Evolutionary conservation across 2,797 vertebrate species (phyloP).

Genomic region (Ptychobarbus kaznakovi): DNA sequence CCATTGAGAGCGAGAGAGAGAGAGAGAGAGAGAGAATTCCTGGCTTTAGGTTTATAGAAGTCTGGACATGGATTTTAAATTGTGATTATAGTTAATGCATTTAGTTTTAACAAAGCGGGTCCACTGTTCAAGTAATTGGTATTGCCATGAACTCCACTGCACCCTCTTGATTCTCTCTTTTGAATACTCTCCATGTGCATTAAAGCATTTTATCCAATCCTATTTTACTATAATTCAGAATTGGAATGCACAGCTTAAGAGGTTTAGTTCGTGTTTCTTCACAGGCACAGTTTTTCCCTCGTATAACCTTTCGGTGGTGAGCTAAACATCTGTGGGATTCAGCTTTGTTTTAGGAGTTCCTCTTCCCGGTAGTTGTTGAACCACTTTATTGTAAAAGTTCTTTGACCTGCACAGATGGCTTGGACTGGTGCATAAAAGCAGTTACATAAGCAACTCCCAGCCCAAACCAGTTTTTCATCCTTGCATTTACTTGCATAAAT

Average conservation of each 20-base stretch:
- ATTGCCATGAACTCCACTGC: neutral
- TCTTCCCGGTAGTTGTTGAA: slow-evolving; percentile 16
- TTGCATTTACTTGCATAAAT: slow-evolving; percentile 17
- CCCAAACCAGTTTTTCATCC: slow-evolving; percentile 31
- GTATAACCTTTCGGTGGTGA: slow-evolving; percentile 11
- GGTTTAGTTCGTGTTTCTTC: slow-evolving; percentile 32
- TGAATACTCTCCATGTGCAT: slow-evolving; percentile 3
- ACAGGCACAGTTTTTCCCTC: neutral
- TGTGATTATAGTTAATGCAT: neutral
- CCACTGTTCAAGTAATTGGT: neutral
- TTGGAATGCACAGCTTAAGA: slow-evolving; percentile 17
- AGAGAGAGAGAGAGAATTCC: neutral
- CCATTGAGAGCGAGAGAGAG: neutral
- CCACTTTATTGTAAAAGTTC: neutral
- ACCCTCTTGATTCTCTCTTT: neutral
- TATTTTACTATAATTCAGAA: slow-evolving; percentile 11
- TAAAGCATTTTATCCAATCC: slow-evolving; percentile 2
- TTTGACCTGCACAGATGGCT: slow-evolving; percentile 33
- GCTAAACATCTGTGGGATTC: slow-evolving; percentile 31
- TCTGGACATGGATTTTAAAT: neutral
- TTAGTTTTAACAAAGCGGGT: neutral
- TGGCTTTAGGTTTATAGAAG: neutral
- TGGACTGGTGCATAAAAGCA: slow-evolving; percentile 19
- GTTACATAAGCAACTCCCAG: slow-evolving; percentile 34
- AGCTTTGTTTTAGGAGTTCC: slow-evolving; percentile 19